Evolutionary conservation across 2,797 vertebrate species (phyloP), one percentile per base, ranked within the genome.

Genomic region (Ceryle rudis): DNA sequence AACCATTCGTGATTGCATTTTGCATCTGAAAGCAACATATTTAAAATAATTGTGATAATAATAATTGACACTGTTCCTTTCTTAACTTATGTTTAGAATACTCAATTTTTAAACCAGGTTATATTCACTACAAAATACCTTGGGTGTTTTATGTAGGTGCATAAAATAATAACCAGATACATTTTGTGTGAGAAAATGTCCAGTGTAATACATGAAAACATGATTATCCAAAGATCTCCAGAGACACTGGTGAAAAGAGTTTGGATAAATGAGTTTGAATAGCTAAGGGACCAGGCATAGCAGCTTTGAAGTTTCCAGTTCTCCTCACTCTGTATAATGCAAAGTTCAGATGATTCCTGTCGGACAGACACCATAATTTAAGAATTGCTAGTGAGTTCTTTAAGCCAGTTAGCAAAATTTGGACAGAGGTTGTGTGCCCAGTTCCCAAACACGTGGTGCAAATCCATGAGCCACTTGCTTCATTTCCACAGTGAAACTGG

Each of bases 231-330:
- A 82, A 89, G 67, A 84, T 62, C 81, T 86, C 67, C 42, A 69
- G 72, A 81, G 72, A 79, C 60, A 58, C 25, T 46, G 57, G 77
- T 81, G 92, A 78, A 90, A 93, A 93, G 65, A 66, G 73, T 96
- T 89, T 26, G 66, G 58, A 73, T 73, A 83, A 92, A 80, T 70
- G 75, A 82, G 41, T 89, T 57, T 87, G 81, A 85, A 74, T 65
- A 94, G 86, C 61, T 89, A 37, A 87, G 86, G 69, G 55, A 87
- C 16, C 39, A 80, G 22, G 37, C 62, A 64, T 2, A 89, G 64
- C 31, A 71, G 84, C 74, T 96, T 86, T 92, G 91, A 94, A 94
- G 75, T 89, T 92, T 72, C 79, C 75, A 67, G 37, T 62, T 74
- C 64, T 86, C 77, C 67, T 86, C 31, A 28, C 37, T 69, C 21